Percentiles rank a stretch among this genome's conserved stretches.
Evolutionary conservation across 2,113 vertebrate species (phyloP).

Genomic region (Oreochromis spilurus): DNA sequence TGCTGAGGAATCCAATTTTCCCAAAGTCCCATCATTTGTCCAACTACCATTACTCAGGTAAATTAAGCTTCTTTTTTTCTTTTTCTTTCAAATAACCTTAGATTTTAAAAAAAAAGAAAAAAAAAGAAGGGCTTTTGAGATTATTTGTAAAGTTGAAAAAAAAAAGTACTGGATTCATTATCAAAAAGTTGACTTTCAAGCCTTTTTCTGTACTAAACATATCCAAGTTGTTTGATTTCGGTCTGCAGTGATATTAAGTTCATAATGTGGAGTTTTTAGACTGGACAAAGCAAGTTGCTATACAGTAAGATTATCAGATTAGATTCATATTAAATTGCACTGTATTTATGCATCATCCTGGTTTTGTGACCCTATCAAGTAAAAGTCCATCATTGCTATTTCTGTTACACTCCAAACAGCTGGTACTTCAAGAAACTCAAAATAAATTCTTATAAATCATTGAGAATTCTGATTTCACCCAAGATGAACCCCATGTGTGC

Average conservation of each 20-base stretch:
- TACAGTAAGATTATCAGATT: not conserved
- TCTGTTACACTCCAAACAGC: not conserved
- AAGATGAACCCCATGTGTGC: not conserved
- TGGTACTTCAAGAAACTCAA: not conserved
- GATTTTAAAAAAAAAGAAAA: not conserved
- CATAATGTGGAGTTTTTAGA: not conserved
- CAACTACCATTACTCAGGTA: constrained; percentile 96
- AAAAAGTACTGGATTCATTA: too few relatives aligned
- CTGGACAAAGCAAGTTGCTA: not conserved
- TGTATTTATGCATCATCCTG: not conserved
- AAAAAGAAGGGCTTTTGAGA: too few relatives aligned
- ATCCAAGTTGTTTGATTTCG: not conserved
- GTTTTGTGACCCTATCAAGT: not conserved
- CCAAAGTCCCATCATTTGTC: constrained; percentile 77
- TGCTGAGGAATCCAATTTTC: constrained; percentile 81
- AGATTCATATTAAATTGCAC: not conserved
- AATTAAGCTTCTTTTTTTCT: not conserved
- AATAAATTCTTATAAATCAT: not conserved
- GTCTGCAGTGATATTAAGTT: not conserved
- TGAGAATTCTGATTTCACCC: not conserved
- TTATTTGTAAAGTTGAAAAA: too few relatives aligned
- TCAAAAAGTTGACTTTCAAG: not conserved
- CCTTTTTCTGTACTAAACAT: not conserved
- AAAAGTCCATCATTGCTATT: not conserved
- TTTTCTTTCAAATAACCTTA: not conserved